A percentile compares a stretch with the other conserved stretches of the same genome.
phyloP scores from a whole-genome alignment of 1,140 invertebrate genomes.

The Agrypnia vestita region DNA sequence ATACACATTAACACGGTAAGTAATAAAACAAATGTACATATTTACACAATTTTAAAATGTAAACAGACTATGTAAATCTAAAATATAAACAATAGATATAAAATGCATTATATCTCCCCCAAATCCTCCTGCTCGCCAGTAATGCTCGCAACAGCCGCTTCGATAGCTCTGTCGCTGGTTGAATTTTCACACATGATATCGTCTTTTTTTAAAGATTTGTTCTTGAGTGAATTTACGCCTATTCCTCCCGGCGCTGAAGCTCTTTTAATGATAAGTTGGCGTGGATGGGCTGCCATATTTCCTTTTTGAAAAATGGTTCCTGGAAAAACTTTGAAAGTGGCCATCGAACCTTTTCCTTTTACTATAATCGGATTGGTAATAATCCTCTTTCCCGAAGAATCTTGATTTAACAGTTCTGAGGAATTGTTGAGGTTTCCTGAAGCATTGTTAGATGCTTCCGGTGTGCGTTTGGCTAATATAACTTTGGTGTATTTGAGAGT shows the following conservation, averaged over 20 bases:
- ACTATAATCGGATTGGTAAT: slow-evolving; percentile 54
- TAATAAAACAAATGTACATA: too few species aligned
- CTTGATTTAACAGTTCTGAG: neutral
- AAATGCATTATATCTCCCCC: slow-evolving; percentile 22
- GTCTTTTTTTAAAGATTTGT: slow-evolving; percentile 37
- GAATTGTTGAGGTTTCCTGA: slow-evolving; percentile 9
- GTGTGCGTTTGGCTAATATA: slow-evolving; percentile 51
- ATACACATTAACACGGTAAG: too few species aligned
- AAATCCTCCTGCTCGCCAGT: slow-evolving; percentile 51
- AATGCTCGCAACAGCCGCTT: slow-evolving; percentile 58
- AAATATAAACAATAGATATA: neutral
- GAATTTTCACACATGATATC: slow-evolving; percentile 50
- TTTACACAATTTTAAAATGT: too few species aligned
- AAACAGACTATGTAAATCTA: too few species aligned
- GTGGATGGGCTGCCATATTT: slow-evolving; percentile 34
- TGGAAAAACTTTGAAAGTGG: slow-evolving; percentile 55
- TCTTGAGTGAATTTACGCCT: slow-evolving; percentile 18
- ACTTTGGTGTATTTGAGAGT: slow-evolving; percentile 54
- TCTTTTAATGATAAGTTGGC: slow-evolving; percentile 56
- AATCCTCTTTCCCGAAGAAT: slow-evolving; percentile 13
- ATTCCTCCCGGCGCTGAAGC: slow-evolving; percentile 31
- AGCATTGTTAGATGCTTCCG: slow-evolving; percentile 17
- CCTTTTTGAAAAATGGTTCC: slow-evolving; percentile 53
- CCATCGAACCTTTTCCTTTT: slow-evolving; percentile 51
- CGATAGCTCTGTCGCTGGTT: slow-evolving; percentile 54